Conservation (phyloP, 2,888 invertebrate genomes). For the Capitulum mitella region DNA sequence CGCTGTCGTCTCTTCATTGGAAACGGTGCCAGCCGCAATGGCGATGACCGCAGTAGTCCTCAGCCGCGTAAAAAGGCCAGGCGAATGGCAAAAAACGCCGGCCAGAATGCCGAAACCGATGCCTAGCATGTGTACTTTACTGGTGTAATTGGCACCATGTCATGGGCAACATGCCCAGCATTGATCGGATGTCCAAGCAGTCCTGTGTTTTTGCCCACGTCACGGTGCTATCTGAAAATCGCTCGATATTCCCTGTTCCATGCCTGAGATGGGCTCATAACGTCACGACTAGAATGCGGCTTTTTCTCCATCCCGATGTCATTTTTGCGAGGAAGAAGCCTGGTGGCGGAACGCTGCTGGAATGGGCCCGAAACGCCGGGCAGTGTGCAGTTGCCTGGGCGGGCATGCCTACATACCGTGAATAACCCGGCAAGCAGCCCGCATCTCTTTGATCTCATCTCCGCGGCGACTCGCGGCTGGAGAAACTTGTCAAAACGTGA, state of each 20-base stretch:
- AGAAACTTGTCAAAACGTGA: conserved; percentile 2
- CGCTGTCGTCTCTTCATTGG: neutral
- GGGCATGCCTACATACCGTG: neutral
- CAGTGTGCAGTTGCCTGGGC: neutral
- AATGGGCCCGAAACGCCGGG: neutral
- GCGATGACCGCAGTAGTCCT: neutral
- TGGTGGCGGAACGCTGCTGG: neutral
- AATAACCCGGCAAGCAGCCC: neutral
- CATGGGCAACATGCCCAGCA: neutral
- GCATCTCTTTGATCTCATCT: neutral
- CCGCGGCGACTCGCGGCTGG: neutral
- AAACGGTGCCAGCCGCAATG: neutral
- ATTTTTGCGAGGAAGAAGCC: neutral
- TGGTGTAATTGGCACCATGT: neutral
- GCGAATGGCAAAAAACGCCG: neutral
- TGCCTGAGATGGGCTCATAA: neutral
- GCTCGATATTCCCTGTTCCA: neutral
- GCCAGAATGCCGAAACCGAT: neutral
- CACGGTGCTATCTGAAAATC: neutral
- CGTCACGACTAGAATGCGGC: neutral
- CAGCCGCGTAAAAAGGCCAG: neutral
- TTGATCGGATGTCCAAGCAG: neutral
- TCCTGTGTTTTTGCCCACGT: neutral
- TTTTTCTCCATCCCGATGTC: neutral
- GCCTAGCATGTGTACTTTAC: neutral